Percentiles rank a stretch among this genome's conserved stretches.
Conservation (phyloP, 2,888 invertebrate genomes). For the Cetonia aurata region DNA sequence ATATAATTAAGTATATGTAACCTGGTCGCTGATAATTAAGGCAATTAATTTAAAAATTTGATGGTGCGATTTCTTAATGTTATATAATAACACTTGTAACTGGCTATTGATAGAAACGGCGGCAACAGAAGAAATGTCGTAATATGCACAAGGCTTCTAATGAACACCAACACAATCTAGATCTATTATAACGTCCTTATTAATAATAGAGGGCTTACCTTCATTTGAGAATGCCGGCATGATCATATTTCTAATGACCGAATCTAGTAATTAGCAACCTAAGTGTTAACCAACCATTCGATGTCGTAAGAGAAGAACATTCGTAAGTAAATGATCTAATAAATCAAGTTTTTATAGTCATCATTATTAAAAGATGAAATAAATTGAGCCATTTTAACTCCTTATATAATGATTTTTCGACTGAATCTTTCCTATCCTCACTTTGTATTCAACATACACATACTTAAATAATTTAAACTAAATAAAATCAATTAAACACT, state of each 20-base stretch:
- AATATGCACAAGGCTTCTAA: slow-evolving; percentile 8
- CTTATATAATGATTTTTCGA: no score
- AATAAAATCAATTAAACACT: no score
- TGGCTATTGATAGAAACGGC: not conserved
- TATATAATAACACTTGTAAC: slow-evolving; percentile 20
- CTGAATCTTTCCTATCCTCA: no score
- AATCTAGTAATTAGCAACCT: not conserved
- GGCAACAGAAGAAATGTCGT: slow-evolving; percentile 2
- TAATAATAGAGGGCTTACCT: slow-evolving; percentile 6
- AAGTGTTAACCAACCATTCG: not conserved
- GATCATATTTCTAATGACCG: not conserved
- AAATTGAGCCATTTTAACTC: no score
- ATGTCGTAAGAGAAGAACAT: not conserved
- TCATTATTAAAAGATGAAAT: no score
- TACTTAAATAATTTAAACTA: no score
- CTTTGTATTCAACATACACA: no score
- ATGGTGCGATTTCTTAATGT: slow-evolving; percentile 18
- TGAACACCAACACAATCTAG: slow-evolving; percentile 3
- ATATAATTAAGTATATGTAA: not conserved
- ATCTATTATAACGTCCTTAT: slow-evolving; percentile 10
- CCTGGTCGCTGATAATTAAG: slow-evolving; percentile 1
- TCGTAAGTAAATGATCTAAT: not conserved
- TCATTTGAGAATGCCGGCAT: not conserved
- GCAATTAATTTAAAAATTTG: slow-evolving; percentile 28
- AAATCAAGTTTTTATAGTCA: not conserved